Evolutionary conservation across 2,797 vertebrate genomes (phyloP).

Genomic region (Martes flavigula): DNA sequence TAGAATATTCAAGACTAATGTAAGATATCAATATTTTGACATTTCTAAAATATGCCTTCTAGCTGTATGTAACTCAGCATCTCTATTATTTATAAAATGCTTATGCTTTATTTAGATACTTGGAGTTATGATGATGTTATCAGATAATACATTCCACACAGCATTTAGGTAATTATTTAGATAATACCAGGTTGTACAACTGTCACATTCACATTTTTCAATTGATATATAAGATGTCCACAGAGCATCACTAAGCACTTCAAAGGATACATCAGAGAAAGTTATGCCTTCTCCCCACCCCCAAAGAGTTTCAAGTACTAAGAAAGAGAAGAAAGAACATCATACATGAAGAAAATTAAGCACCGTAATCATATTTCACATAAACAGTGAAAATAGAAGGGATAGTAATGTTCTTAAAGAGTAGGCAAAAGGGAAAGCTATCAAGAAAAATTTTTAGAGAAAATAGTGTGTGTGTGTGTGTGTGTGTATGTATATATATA

Average conservation of each 20-base stretch:
- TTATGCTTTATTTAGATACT: background rate
- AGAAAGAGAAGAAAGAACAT: background rate
- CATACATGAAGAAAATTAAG: background rate
- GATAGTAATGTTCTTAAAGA: background rate
- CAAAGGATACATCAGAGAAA: background rate
- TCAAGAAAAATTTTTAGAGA: background rate
- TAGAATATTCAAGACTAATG: background rate
- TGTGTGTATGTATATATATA: background rate
- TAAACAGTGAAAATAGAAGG: background rate
- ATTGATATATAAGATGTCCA: background rate
- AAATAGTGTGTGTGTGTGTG: background rate
- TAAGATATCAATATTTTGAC: background rate
- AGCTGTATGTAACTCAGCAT: background rate
- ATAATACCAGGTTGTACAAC: background rate
- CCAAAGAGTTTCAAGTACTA: background rate
- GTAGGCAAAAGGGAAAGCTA: background rate
- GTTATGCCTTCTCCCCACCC: background rate
- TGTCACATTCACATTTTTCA: background rate
- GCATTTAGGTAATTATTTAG: background rate
- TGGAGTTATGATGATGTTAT: background rate
- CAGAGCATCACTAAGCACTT: background rate
- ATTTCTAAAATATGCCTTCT: background rate
- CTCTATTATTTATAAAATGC: background rate
- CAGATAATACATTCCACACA: background rate
- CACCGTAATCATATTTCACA: background rate